phyloP scores from a whole-genome alignment of 1,140 invertebrate species.

The Littorina saxatilis region DNA sequence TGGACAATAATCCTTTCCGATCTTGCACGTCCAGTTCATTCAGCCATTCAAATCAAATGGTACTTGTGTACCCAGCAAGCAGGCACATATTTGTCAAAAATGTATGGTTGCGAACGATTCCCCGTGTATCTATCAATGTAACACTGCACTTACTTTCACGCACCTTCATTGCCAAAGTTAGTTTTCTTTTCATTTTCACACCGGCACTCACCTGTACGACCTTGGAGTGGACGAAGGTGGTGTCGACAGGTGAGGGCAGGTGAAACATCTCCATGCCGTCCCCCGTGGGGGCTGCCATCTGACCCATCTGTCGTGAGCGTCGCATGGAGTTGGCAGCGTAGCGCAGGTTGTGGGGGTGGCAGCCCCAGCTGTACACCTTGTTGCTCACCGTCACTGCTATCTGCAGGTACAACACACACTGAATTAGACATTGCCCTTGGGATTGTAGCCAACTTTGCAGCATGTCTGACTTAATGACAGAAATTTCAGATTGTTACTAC shows the following conservation, averaged over 20 bases:
- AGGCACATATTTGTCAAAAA: too few relatives aligned
- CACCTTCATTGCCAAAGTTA: too few relatives aligned
- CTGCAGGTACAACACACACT: constrained; percentile 75
- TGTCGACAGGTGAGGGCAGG: constrained; percentile 60
- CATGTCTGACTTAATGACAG: too few relatives aligned
- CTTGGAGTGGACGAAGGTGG: constrained; percentile 62
- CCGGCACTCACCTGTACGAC: constrained; percentile 65
- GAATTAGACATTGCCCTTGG: background rate
- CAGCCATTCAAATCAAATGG: too few relatives aligned
- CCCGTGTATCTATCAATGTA: too few relatives aligned
- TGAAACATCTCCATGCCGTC: constrained; percentile 59
- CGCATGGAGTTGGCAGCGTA: constrained; percentile 83
- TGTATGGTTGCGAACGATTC: too few relatives aligned
- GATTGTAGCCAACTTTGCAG: background rate
- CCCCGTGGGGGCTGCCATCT: constrained; percentile 18
- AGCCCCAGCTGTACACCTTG: constrained; percentile 86
- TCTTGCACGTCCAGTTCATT: too few relatives aligned
- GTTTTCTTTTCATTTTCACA: too few relatives aligned
- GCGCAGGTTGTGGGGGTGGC: constrained; percentile 85
- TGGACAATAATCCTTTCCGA: too few relatives aligned
- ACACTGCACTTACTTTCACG: too few relatives aligned
- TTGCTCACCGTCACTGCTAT: constrained; percentile 83
- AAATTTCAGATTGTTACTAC: too few relatives aligned
- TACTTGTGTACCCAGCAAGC: too few relatives aligned
- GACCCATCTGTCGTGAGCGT: constrained; percentile 71